Conservation (phyloP, 2,113 vertebrate species). For the Stigmatopora argus region DNA sequence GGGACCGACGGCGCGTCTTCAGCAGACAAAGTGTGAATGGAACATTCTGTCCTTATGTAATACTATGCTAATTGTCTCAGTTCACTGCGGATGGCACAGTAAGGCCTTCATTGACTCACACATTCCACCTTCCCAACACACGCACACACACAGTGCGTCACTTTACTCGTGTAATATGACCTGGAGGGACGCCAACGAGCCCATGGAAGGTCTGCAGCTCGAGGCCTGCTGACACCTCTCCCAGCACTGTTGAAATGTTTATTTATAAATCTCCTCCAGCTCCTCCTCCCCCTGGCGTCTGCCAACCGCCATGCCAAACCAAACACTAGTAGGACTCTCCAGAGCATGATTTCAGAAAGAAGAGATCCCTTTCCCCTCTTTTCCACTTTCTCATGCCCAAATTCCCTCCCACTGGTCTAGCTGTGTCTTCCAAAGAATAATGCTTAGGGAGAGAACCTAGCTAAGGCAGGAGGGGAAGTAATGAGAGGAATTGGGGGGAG, state of each 20-base stretch:
- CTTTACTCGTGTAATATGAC: constrained; percentile 77
- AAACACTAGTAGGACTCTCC: constrained; percentile 74
- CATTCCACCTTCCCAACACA: constrained; percentile 16
- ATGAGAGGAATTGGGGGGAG: constrained; percentile 21
- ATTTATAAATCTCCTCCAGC: constrained; percentile 72
- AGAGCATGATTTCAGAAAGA: constrained; percentile 77
- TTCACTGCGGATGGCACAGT: constrained; percentile 13
- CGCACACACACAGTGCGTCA: constrained; percentile 17
- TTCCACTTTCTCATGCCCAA: constrained; percentile 42
- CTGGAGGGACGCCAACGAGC: constrained; percentile 73
- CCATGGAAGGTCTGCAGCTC: constrained; percentile 55
- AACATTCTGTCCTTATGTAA: constrained; percentile 43
- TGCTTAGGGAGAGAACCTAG: constrained; percentile 40
- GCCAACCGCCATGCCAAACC: constrained; percentile 76
- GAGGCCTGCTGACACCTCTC: constrained; percentile 76
- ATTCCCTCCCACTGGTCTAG: constrained; percentile 46
- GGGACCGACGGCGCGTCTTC: constrained; percentile 9
- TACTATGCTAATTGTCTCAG: constrained; percentile 31
- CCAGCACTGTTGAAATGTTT: constrained; percentile 77
- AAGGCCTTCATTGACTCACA: constrained; percentile 34
- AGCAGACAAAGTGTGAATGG: constrained; percentile 12
- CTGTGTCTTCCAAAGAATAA: constrained; percentile 50
- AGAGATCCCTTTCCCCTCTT: constrained; percentile 58
- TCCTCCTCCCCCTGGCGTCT: constrained; percentile 74
- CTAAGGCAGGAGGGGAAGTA: constrained; percentile 35